Base-by-base conservation (phyloP, 1,140 invertebrate genomes). In the Caerostris darwini region DNA sequence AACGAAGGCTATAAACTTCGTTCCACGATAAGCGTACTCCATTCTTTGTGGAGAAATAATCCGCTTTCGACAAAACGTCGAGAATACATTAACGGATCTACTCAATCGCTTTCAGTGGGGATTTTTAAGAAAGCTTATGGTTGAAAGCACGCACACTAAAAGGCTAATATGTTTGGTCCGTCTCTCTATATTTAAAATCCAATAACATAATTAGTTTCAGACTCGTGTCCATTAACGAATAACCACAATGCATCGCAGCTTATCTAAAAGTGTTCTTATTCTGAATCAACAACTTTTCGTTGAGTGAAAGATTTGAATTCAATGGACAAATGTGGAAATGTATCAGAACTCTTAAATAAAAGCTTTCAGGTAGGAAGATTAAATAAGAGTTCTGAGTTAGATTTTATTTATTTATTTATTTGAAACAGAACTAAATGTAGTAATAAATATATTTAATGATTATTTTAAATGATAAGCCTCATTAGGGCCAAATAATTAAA, bases 151-250 rank as follows among this genome's bases (percentile, higher is more conserved):
- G 50, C 34, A 34, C 5, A 7, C 10, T 5, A 8, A 77, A 77
- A 53, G 8, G 34, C 10, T 69, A 77, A 77, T 53, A 34, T 53
- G 34, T 77, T 77, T 34, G 5, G 19, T 77, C 34, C 34, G 8
- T 77, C 50, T 53, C 69, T 77, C 34, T 50, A 50, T 77, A 50
- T 50, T 77, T 77, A 77, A 50, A 77, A 77, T 77, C 50, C 69
- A 77, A 77, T 77, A 77, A 77, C 34, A 77, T 53, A 77, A 77
- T 77, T 7, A 53, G 69, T 77, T 77, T 50, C 3, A 77, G 69
- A 34, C 34, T 77, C 10, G 4, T 8, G 69, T 77, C 69, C 69
- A 77, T 77, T 77, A 77, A 77, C 19, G 19, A 50, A 77, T 77
- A 34, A 77, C 19, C 19, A 19, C 69, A 77, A 19, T 10, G 34